phyloP scores from a whole-genome alignment of 2,797 vertebrate species.

The Pseudochaenichthys georgianus region DNA sequence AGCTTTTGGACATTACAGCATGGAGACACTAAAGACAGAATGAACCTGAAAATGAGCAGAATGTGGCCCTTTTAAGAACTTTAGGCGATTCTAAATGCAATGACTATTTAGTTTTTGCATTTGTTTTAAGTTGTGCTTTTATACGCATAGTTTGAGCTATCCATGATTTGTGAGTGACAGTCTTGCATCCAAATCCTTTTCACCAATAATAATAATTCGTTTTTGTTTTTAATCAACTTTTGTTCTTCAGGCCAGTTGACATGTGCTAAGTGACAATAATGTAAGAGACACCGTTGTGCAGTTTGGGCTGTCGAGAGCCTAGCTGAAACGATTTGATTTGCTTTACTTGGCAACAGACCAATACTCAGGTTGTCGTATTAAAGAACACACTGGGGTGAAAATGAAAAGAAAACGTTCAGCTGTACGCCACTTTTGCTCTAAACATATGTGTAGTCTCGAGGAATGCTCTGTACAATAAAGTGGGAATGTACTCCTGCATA shows the following conservation, averaged over 20 bases:
- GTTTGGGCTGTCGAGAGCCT: background rate
- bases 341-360: slow-evolving; percentile 7
- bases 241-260: slow-evolving; percentile 4
- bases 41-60: no score
- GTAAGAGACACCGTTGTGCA: slow-evolving; percentile 1
- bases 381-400: slow-evolving; percentile 29
- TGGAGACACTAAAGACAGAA: no score
- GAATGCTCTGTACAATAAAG: slow-evolving; percentile 36
- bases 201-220: background rate
- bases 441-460: slow-evolving; percentile 21
- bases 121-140: background rate
- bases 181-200: slow-evolving; percentile 9
- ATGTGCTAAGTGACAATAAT: background rate
- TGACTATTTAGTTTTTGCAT: no score
- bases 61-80: no score
- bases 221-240: slow-evolving; percentile 16
- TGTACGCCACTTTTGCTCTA: background rate
- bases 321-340: background rate
- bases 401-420: slow-evolving; percentile 9
- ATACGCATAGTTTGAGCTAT: slow-evolving; percentile 12
- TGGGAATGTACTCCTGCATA: slow-evolving; percentile 26
- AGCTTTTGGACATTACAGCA: no score
- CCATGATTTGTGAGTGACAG: background rate
- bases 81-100: no score
- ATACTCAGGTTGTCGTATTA: slow-evolving; percentile 16